Evolutionary conservation across 2,113 vertebrate genomes (phyloP), one percentile per base, ranked within the genome.

Genomic region (Tichodroma muraria): DNA sequence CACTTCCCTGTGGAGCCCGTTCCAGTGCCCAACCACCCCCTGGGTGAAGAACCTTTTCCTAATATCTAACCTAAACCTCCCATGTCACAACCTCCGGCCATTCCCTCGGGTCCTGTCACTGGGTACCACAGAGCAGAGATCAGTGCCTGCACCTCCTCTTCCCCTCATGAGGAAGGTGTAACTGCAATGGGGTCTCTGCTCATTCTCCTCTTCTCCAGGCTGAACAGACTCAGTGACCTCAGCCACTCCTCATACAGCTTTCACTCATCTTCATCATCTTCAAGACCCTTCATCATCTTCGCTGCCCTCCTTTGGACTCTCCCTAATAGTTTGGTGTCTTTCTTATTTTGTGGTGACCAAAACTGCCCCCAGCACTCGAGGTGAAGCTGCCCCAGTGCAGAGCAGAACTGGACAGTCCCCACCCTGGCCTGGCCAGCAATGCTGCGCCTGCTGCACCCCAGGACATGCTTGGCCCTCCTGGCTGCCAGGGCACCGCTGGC

Each of bases 211-310:
- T 57, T 11, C n/a, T 18, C 45, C 38, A 28, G 49, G n/a, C 28
- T 73, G 40, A 73, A 10, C 11, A 45, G 40, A 64, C 14, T n/a
- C 5, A 38, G 23, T 38, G 28, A 8, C 19, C 28, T 54, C 4
- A 4, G 23, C 40, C 1, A 0, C 9, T n/a, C 23, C 3, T 64
- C n/a, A 33, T 9, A 33, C 0, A 3, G 15, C n/a, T 73, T 64
- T 15, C 4, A 1, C 11, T 54, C n/a, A 64, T 6, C 22, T 72
- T 53, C 17, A 33, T 3, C 17, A 37, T 33, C 14, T 27, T 54
- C n/a, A n/a, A n/a, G n/a, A n/a, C n/a, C n/a, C 22, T 72, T 53
- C 17, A 33, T 3, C 17, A 37, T 33, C 14, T 27, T 54, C n/a
- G n/a, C n/a, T n/a, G n/a, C n/a, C n/a, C n/a, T n/a, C 27, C 17